Conservation (phyloP, 2,888 invertebrate species). For the Euzophera pinguis region DNA sequence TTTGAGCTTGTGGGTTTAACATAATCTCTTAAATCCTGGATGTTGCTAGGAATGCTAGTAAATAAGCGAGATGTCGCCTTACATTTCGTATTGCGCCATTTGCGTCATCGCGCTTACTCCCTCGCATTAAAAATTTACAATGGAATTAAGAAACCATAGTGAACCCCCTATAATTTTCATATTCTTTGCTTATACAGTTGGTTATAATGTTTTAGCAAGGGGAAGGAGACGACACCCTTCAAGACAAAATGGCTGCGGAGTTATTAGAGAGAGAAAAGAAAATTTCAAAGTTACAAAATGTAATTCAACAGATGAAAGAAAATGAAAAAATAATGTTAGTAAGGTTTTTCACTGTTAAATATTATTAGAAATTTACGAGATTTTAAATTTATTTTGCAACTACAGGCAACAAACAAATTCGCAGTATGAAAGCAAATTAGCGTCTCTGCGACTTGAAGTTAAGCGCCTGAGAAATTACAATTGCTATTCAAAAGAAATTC, state of each 20-base stretch:
- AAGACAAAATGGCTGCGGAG: constrained; percentile 61
- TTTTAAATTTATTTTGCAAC: no score
- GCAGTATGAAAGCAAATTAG: constrained; percentile 57
- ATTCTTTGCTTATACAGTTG: neutral
- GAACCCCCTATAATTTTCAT: neutral
- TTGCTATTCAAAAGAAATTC: constrained; percentile 53
- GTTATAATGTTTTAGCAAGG: constrained; percentile 48
- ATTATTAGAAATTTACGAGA: no score
- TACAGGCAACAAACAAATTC: constrained; percentile 59
- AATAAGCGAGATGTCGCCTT: no score
- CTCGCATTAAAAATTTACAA: no score
- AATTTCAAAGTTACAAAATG: constrained; percentile 50
- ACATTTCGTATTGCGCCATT: no score
- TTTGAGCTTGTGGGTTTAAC: no score
- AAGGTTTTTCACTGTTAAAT: no score
- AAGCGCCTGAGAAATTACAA: constrained; percentile 58
- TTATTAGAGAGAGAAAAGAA: constrained; percentile 58
- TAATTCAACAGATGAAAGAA: constrained; percentile 52
- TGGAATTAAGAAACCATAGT: no score
- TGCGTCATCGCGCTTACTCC: no score
- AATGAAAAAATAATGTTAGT: constrained; percentile 59
- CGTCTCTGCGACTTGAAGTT: constrained; percentile 55
- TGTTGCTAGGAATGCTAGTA: no score
- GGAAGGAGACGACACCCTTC: constrained; percentile 45
- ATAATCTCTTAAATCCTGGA: no score